Evolutionary conservation across 2,797 vertebrate genomes (phyloP).

Genomic region (Myripristis jacobus): DNA sequence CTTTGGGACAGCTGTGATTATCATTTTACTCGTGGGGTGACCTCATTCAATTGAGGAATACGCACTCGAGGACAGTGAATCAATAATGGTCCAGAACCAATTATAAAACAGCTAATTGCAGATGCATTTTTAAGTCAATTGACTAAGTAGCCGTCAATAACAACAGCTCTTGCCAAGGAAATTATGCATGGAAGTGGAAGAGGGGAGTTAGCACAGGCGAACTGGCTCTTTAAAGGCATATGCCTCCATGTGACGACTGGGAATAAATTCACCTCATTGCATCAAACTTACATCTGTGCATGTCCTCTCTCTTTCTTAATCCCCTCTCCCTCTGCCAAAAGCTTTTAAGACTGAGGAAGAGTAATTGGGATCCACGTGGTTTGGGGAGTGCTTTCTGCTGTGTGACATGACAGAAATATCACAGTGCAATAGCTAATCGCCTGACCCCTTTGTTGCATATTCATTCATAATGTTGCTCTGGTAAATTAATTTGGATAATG

Average conservation of each 20-base stretch:
- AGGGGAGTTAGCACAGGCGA: conserved; percentile 35
- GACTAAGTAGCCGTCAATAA: conserved; percentile 79
- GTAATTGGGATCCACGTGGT: no score
- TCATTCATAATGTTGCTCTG: no score
- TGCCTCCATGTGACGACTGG: conserved; percentile 22
- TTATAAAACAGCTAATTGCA: conserved; percentile 81
- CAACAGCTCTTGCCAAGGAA: conserved; percentile 73
- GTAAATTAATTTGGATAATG: no score
- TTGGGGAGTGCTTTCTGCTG: background rate
- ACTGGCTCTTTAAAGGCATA: conserved; percentile 55
- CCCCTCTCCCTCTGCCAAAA: no score
- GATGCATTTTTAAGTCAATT: conserved; percentile 82
- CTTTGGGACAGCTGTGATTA: conserved; percentile 61
- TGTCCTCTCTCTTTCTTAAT: conserved; percentile 1
- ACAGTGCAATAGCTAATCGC: no score
- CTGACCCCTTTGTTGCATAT: no score
- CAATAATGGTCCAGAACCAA: conserved; percentile 79
- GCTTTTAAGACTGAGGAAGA: no score
- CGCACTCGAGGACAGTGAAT: conserved; percentile 73
- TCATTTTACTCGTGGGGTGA: conserved; percentile 71
- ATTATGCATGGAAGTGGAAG: conserved; percentile 43
- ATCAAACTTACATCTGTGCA: conserved; percentile 8
- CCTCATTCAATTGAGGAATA: conserved; percentile 75
- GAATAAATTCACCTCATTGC: conserved; percentile 10
- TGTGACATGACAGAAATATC: background rate